phyloP scores from a whole-genome alignment of 37 sponge, comb jelly and placozoan species.

The Tethya wilhelma region DNA sequence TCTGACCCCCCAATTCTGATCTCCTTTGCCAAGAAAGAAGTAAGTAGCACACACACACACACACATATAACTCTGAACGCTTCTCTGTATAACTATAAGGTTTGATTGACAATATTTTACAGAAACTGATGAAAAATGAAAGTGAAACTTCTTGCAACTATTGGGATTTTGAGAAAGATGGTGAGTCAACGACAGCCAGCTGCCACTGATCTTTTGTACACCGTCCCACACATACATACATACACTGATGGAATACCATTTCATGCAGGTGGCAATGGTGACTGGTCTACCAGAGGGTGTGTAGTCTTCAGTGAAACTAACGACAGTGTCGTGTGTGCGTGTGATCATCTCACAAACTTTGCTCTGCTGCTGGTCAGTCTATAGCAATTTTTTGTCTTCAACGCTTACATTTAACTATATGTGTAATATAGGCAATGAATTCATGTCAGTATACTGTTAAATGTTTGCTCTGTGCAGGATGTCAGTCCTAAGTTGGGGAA shows the following conservation, averaged over 20 bases:
- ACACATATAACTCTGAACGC: too few relatives aligned
- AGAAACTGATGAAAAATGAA: slow-evolving; percentile 4
- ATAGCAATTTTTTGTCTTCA: background rate
- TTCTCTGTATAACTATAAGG: too few relatives aligned
- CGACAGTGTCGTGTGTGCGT: slow-evolving; percentile 9
- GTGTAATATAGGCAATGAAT: too few relatives aligned
- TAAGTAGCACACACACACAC: too few relatives aligned
- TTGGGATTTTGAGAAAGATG: slow-evolving; percentile 36
- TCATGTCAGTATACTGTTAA: background rate
- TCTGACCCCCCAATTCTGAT: background rate
- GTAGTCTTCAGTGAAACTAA: background rate
- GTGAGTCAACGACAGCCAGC: too few relatives aligned
- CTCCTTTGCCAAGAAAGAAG: slow-evolving; percentile 5
- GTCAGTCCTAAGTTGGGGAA: background rate
- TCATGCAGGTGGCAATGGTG: slow-evolving; percentile 32
- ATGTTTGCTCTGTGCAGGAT: slow-evolving; percentile 7
- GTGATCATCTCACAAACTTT: slow-evolving; percentile 50
- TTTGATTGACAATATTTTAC: background rate
- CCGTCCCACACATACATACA: background rate
- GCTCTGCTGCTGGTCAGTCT: slow-evolving; percentile 27
- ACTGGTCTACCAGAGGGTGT: slow-evolving; percentile 44
- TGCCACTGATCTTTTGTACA: background rate
- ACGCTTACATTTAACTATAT: background rate
- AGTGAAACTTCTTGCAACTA: slow-evolving; percentile 10
- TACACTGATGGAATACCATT: background rate